Evolutionary conservation across 2,113 vertebrate species (phyloP).

Genomic region (Cettia cetti): DNA sequence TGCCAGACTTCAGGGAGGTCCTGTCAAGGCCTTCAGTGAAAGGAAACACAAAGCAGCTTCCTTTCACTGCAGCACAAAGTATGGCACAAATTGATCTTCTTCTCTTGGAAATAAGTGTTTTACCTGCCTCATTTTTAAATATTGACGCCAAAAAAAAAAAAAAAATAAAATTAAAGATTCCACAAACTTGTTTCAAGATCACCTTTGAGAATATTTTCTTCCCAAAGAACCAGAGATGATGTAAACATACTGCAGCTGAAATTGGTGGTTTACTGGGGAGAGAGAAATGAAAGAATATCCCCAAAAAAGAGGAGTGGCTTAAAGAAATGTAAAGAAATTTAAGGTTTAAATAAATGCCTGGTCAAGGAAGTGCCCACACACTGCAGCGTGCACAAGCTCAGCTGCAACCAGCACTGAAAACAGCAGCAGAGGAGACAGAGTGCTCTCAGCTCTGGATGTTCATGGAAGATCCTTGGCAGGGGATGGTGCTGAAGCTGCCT

Average conservation of each 20-base stretch:
- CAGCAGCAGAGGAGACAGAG: accelerated
- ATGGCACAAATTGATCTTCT: not conserved
- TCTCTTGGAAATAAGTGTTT: not conserved
- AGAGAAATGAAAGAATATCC: not conserved
- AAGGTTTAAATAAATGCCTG: not conserved
- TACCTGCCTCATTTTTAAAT: not conserved
- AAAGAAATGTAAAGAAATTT: not conserved
- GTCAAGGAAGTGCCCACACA: not conserved
- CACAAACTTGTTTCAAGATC: not conserved
- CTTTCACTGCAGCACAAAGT: not conserved
- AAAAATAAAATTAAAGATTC: not conserved
- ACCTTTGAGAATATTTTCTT: not conserved
- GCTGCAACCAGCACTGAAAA: not conserved
- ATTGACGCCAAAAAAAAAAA: not conserved
- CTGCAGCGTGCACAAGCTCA: not conserved
- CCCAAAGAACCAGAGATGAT: not conserved
- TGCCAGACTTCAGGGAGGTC: not conserved
- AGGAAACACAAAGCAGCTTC: not conserved
- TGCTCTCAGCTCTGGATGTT: not conserved
- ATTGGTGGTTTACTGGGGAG: not conserved
- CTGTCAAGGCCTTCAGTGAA: not conserved
- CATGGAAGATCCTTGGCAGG: not conserved
- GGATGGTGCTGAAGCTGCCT: not conserved
- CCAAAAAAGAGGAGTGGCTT: not conserved
- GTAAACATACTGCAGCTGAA: not conserved